Evolutionary conservation across 2,888 invertebrate genomes (phyloP), one percentile per base, ranked within the genome.

Genomic region (Euproctis similis): DNA sequence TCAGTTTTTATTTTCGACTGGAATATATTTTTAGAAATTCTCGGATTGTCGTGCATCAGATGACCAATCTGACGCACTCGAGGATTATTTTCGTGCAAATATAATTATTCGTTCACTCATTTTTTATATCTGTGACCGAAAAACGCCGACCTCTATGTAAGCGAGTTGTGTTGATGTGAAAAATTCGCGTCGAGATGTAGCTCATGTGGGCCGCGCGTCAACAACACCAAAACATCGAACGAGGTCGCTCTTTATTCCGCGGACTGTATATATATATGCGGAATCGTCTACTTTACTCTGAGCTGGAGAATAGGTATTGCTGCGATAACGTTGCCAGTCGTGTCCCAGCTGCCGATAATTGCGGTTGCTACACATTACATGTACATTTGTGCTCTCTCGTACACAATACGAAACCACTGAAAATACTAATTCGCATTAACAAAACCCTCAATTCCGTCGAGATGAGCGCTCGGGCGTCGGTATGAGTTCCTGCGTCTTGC

Each of bases 311-410:
- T 72, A 76, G 73, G 73, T 73, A 71, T 72, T 62, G 69, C 53
- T 42, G 59, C 71, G 77, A 81, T 81, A 82, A 78, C 71, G 60
- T 62, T n/a, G 74, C 68, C 81, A 82, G 82, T 82, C 76, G 74
- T 63, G 69, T 73, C 68, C 72, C 68, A 72, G 75, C 80, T 58
- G 65, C 57, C 77, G 81, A 69, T 80, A 75, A 81, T 81, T 72
- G 71, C 80, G 82, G 82, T 78, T 74, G 77, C 63, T 64, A 63
- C n/a, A n/a, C n/a, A n/a, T n/a, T n/a, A n/a, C 59, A 55, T 53
- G 44, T 54, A 55, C 60, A 50, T 61, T 56, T 59, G 29, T 59
- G 60, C 60, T 59, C 6, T 63, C 53, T 64, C 54, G 47, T n/a
- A n/a, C 37, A 43, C 36, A 48, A 44, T 47, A 53, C 47, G n/a